Evolutionary conservation across 2,797 vertebrate genomes (phyloP), one percentile per base, ranked within the genome.

Genomic region (Pangasius mekongensis): DNA sequence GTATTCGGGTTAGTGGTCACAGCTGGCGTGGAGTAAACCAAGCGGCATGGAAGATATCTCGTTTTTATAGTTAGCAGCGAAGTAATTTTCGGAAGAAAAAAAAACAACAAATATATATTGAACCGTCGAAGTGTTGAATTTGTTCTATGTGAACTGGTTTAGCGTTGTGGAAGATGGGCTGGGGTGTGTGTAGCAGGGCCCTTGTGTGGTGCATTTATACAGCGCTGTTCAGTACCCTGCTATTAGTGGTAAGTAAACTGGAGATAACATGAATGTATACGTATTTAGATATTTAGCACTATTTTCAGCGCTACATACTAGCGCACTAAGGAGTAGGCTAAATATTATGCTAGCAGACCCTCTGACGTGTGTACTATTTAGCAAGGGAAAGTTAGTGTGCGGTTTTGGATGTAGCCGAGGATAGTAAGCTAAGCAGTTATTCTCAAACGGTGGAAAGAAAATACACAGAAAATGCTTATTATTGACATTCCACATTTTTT

Each of bases 111-210:
- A 16, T 56, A 74, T 13, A 3, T 24, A 58, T 14, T 24, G n/a
- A 52, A 36, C 8, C 7, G 39, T 36, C 47, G 30, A 54, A 24
- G 64, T 67, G 43, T 33, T 36, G 43, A 33, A 24, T 47, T 58
- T 10, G 49, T 67, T 80, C 20, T 14, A 78, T 56, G 52, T 71
- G 14, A 54, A 9, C 9, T 43, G n/a, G 9, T 3, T 71, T 33
- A 2, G 77, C 1, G 56, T 49, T n/a, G 47, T 27, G 36, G 39
- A 94, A 89, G 60, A 96, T 97, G 96, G 94, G 92, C 92, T 94
- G 95, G 95, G 92, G 93, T 22, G 93, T 91, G 86, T 95, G 92
- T 91, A 91, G 93, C 86, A 92, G 94, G 94, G 95, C 94, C 93
- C 92, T 95, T 58, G 87, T 95, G 89, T 95, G 95, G 94, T 94